Evolutionary conservation across 1,140 invertebrate species (phyloP), one percentile per base, ranked within the genome.

Genomic region (Helicoverpa armigera): DNA sequence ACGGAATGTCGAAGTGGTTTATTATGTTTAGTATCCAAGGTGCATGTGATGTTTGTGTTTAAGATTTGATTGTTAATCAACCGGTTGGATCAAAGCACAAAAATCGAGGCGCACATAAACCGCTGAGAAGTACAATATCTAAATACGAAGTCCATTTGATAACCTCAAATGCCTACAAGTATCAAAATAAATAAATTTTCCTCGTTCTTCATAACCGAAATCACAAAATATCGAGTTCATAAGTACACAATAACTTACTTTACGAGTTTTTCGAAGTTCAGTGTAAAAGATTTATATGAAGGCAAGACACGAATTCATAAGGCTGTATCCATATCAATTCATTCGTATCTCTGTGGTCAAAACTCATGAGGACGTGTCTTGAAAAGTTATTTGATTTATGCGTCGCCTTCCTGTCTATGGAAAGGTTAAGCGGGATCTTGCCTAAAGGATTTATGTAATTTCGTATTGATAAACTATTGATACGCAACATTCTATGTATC

Each of bases 301-400:
- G 50, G 4, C 69, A 72, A 14, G 23, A 54, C 50, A 72, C 31
- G 69, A 54, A 72, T 72, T 72, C 69, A 72, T 72, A 72, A 72
- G 69, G 50, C 29, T 43, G 16, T 73, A 56, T 58, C 23, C 70
- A 73, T 73, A 73, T 73, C 70, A 73, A 73, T 73, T 58, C 51
- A 74, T 78, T 74, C 69, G 58, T 82, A 79, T 73, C 73, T 74
- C 76, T 69, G 16, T 51, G 63, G 58, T 70, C 43, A 82, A 74
- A 82, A 82, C 69, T 74, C 76, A 35, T 11, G 23, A 74, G 29
- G 48, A 84, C 83, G 77, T 82, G 80, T 60, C 58, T 80, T 80
- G 83, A 82, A 83, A 84, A 84, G 83, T 84, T 84, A 82, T 82
- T 82, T 82, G 83, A 84, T 84, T 84, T 84, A 84, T 84, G 61